Percentiles rank a stretch among this genome's conserved stretches.
Conservation (phyloP, 1,140 invertebrate genomes). For the Pseudomyrmex pallidus region DNA sequence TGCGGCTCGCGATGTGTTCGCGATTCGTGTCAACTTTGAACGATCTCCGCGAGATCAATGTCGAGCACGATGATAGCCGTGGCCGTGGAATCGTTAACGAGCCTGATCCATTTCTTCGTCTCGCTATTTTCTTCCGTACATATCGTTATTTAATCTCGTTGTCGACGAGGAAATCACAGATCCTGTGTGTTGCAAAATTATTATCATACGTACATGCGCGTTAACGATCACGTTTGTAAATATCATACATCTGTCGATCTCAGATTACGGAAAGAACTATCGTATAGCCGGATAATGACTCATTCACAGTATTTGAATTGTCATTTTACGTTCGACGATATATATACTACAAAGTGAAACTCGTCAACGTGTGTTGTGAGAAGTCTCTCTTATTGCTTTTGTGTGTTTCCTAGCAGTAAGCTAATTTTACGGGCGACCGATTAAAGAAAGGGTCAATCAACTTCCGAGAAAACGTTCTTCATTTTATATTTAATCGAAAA, state of each 20-base stretch:
- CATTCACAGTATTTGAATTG: not conserved
- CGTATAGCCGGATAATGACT: slow-evolving; percentile 6
- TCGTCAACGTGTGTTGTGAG: not conserved
- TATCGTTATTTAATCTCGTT: slow-evolving; percentile 44
- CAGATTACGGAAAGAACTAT: not conserved
- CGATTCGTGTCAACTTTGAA: slow-evolving; percentile 71
- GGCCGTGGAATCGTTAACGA: slow-evolving; percentile 73
- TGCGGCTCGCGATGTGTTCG: slow-evolving; percentile 68
- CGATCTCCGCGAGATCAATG: slow-evolving; percentile 65
- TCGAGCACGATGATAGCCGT: slow-evolving; percentile 75
- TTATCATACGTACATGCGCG: not conserved
- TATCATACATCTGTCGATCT: not conserved
- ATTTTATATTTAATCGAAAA: not conserved
- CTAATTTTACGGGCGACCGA: no score
- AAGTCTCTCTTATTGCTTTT: no score
- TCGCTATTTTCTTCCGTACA: slow-evolving; percentile 10
- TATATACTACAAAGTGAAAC: not conserved
- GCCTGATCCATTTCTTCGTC: slow-evolving; percentile 69
- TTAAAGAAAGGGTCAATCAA: no score
- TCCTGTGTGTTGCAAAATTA: slow-evolving; percentile 35
- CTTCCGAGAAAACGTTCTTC: no score
- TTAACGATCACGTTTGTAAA: not conserved
- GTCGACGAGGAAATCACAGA: slow-evolving; percentile 32
- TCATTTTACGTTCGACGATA: no score
- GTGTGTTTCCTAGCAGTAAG: no score